These are phyloP conservation scores for Germaria angustata DNA, from an alignment of 2,888 invertebrate species.

Conservation along the genomic window DNA sequence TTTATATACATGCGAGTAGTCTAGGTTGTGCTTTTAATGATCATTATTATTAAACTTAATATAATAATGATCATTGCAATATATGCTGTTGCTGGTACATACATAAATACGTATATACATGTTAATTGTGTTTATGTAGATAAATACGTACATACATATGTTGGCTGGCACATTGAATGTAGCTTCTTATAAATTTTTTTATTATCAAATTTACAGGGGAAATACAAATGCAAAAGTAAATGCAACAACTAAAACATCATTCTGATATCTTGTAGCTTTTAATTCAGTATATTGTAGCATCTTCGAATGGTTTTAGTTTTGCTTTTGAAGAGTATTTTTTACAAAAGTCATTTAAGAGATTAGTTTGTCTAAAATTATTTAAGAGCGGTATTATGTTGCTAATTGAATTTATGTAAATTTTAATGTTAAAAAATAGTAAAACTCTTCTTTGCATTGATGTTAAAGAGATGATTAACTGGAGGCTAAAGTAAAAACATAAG, in stretches of 20 bases:
- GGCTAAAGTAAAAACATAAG: no score
- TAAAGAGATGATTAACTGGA: no score
- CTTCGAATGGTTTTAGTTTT: neutral
- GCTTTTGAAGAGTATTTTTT: neutral
- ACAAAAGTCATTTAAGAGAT: neutral
- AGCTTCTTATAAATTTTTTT: neutral
- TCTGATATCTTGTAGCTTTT: neutral
- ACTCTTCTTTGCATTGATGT: no score
- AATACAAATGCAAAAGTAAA: conserved; percentile 16
- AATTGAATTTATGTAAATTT: neutral
- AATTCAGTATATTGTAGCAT: conserved; percentile 1
- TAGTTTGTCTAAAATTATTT: neutral
- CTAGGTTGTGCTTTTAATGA: conserved; percentile 26
- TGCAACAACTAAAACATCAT: neutral
- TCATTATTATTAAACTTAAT: neutral
- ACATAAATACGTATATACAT: neutral
- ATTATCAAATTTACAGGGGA: conserved; percentile 30
- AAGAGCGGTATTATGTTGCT: neutral
- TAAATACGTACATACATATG: no score
- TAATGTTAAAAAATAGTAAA: neutral
- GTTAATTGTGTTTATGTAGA: neutral
- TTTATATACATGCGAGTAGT: neutral
- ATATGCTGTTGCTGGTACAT: neutral
- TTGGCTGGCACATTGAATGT: no score
- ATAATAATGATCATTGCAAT: conserved; percentile 6